Base-by-base conservation (phyloP, 2,797 vertebrate genomes). In the Falco berigora region DNA sequence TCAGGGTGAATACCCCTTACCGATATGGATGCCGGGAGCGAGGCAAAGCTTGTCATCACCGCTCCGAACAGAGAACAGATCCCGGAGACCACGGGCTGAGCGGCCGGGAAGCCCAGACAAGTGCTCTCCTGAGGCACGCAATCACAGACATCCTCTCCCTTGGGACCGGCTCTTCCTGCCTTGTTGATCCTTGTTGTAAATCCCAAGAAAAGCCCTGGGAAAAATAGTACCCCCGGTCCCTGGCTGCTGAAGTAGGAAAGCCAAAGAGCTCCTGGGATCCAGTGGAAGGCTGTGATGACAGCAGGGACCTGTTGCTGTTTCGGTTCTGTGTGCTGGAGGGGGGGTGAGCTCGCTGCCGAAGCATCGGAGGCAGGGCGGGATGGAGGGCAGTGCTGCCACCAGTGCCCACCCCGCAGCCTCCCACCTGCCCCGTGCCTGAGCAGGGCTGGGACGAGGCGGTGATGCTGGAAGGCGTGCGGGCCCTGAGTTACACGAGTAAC, bases 91-190 rank as follows among this genome's bases (percentile, higher is more conserved):
- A 12, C 0, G 8, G 53, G 13, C 42, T 25, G 67, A 16, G 90
- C 64, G 46, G 66, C 58, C 20, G 12, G 87, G 83, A 88, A 88
- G 75, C 18, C 66, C 63, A n/a, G 90, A 55, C 30, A 12, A 86
- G 73, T 14, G 42, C 21, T 95, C 74, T 85, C 85, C 77, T 25
- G 77, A 19, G 92, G 52, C 90, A 76, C 44, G 40, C 62, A 8
- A 88, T 84, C 90, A 24, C 28, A 50, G 30, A 75, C 91, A 64
- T 90, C 94, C 94, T 75, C 62, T 86, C 94, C 88, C 83, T 38
- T 38, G 83, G 12, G 77, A 56, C 4, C 9, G 1, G 44, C 77
- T 69, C 80, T 81, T 92, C 91, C 86, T 94, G 91, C 64, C 71
- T 78, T 4, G 12, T 16, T 5, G 9, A 63, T 56, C 69, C 64